Conservation (phyloP, 1,140 invertebrate species). For the Luehdorfia chinensis region DNA sequence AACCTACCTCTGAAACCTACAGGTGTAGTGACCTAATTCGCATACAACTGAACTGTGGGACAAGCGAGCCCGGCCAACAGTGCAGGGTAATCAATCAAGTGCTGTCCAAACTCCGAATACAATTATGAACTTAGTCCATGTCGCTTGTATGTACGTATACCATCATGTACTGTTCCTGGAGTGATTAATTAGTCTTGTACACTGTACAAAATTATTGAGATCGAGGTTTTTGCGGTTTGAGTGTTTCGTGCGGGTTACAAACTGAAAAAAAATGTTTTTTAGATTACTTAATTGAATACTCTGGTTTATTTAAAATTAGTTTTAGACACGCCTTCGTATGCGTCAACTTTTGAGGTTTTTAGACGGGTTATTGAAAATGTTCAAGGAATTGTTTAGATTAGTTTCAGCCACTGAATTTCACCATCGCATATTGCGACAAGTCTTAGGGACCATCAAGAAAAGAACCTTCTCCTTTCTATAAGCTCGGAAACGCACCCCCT, state of each 20-base stretch:
- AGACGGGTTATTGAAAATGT: too few species aligned
- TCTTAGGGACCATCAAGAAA: too few species aligned
- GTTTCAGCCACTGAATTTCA: too few species aligned
- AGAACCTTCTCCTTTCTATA: too few species aligned
- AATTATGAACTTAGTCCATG: conserved; percentile 71
- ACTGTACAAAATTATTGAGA: conserved; percentile 28
- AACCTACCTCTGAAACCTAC: conserved; percentile 22
- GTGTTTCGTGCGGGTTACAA: background rate
- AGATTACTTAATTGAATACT: background rate
- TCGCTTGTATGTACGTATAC: conserved; percentile 42
- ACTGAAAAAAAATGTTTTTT: background rate
- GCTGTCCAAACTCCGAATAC: conserved; percentile 64
- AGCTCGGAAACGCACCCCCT: too few species aligned
- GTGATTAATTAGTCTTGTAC: conserved; percentile 58
- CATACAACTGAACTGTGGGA: conserved; percentile 13
- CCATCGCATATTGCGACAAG: too few species aligned
- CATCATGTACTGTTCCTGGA: conserved; percentile 39
- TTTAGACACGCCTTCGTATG: too few species aligned
- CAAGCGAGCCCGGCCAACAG: conserved; percentile 32
- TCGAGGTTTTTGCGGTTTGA: conserved; percentile 12
- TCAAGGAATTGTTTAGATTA: too few species aligned
- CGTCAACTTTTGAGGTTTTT: too few species aligned
- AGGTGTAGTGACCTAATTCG: conserved; percentile 36
- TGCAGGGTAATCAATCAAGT: conserved; percentile 61
- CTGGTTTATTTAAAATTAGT: too few species aligned